Percentiles rank a stretch among this genome's conserved stretches.
phyloP scores from a whole-genome alignment of 2,888 invertebrate species.

The Mycalesis mineus region DNA sequence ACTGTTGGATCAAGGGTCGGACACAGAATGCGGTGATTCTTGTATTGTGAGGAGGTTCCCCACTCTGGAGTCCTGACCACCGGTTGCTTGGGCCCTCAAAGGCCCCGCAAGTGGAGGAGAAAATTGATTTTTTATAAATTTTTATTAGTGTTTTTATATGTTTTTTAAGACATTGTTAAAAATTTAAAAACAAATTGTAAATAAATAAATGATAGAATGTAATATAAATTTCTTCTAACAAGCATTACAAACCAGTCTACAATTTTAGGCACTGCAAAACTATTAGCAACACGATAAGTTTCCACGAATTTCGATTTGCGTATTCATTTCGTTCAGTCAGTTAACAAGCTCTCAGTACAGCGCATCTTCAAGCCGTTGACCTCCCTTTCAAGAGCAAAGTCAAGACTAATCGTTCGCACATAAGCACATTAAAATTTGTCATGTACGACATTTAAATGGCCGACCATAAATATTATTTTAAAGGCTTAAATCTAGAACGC shows the following conservation, averaged over 20 bases:
- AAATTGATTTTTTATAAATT: too few species aligned
- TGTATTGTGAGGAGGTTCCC: too few species aligned
- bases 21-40: too few species aligned
- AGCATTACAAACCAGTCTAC: background rate
- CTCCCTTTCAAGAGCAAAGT: constrained; percentile 11
- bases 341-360: constrained; percentile 1
- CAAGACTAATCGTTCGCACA: constrained; percentile 17
- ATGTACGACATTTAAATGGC: constrained; percentile 21
- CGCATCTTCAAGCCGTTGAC: constrained; percentile 12
- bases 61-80: too few species aligned
- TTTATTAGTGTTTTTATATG: too few species aligned
- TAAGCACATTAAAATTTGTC: constrained; percentile 25
- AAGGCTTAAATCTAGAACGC: constrained; percentile 28
- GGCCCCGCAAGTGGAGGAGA: too few species aligned
- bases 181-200: too few species aligned
- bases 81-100: too few species aligned
- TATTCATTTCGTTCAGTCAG: background rate
- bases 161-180: too few species aligned
- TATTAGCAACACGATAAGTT: background rate
- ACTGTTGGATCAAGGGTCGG: too few species aligned
- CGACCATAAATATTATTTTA: constrained; percentile 26
- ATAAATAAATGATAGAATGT: too few species aligned
- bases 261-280: background rate
- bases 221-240: too few species aligned
- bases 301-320: background rate